phyloP scores from a whole-genome alignment of 2,888 invertebrate species.

The Ichneumoninae sp. region DNA sequence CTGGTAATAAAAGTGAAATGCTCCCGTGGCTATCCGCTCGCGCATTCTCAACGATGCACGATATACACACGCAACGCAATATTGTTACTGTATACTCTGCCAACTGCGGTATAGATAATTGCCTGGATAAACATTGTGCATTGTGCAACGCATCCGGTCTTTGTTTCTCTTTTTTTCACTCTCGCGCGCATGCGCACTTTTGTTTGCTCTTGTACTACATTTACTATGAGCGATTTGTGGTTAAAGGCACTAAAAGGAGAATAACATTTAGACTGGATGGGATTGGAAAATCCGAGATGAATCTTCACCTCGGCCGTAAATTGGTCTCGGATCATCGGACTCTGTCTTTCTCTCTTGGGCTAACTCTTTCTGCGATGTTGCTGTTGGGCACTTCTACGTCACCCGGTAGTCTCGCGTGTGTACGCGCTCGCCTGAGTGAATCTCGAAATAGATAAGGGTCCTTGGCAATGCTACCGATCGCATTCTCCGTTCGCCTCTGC shows the following conservation, averaged over 20 bases:
- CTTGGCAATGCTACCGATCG: constrained; percentile 71
- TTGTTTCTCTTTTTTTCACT: constrained; percentile 70
- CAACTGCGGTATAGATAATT: constrained; percentile 76
- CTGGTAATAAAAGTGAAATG: constrained; percentile 80
- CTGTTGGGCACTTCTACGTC: not conserved
- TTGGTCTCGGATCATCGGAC: constrained; percentile 23
- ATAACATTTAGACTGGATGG: not conserved
- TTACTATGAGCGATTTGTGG: no score
- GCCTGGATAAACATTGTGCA: constrained; percentile 76
- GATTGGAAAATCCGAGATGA: not conserved
- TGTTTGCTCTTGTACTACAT: not conserved
- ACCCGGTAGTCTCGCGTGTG: constrained; percentile 51
- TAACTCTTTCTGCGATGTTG: not conserved
- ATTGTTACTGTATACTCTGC: constrained; percentile 34
- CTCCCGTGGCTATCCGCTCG: constrained; percentile 55
- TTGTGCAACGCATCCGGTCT: constrained; percentile 80
- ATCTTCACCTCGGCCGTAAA: not conserved
- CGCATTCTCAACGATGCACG: constrained; percentile 21
- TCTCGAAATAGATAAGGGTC: constrained; percentile 73
- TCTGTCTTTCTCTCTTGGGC: not conserved
- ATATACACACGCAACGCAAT: constrained; percentile 16
- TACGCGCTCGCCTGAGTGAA: constrained; percentile 64
- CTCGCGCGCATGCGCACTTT: constrained; percentile 41
- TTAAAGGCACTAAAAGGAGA: not conserved
- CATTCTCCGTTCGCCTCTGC: constrained; percentile 66